Conservation (phyloP, 2,113 vertebrate species). For the Mormyrus lacerda region DNA sequence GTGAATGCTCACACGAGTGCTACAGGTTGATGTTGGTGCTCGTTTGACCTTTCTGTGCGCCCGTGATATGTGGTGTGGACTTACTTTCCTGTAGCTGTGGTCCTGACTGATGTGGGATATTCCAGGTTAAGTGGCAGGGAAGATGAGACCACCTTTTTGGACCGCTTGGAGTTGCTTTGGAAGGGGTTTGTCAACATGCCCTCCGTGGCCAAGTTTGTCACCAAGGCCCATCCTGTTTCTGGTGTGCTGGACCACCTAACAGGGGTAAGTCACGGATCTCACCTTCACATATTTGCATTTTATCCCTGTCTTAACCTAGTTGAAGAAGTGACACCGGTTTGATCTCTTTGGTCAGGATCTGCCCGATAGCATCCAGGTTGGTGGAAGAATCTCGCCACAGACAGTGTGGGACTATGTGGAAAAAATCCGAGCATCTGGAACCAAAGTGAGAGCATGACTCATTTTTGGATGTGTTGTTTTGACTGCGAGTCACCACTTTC, state of each 20-base stretch:
- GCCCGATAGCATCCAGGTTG: slow-evolving; percentile 91
- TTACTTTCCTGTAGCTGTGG: not conserved
- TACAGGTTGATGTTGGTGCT: not conserved
- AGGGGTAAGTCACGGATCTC: slow-evolving; percentile 62
- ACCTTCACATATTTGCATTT: not conserved
- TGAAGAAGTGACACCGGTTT: not conserved
- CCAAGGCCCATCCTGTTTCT: slow-evolving; percentile 90
- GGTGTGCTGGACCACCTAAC: slow-evolving; percentile 83
- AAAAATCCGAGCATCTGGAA: slow-evolving; percentile 95
- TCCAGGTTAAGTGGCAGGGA: slow-evolving; percentile 62
- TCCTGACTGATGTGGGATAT: not conserved
- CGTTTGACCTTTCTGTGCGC: not conserved
- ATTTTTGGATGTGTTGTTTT: not conserved
- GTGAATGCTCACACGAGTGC: not conserved
- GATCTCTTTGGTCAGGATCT: slow-evolving; percentile 68
- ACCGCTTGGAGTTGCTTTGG: slow-evolving; percentile 80
- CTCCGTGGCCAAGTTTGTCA: slow-evolving; percentile 87
- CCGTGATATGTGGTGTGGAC: not conserved
- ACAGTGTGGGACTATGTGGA: slow-evolving; percentile 98
- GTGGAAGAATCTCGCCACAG: slow-evolving; percentile 92
- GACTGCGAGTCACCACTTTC: not conserved
- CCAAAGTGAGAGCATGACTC: slow-evolving; percentile 69
- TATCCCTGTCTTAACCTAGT: not conserved
- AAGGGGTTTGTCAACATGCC: slow-evolving; percentile 95
- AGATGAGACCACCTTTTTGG: slow-evolving; percentile 80